Evolutionary conservation across 2,888 invertebrate genomes (phyloP), one percentile per base, ranked within the genome.

Genomic region (Thecocarcelia acutangulata): DNA sequence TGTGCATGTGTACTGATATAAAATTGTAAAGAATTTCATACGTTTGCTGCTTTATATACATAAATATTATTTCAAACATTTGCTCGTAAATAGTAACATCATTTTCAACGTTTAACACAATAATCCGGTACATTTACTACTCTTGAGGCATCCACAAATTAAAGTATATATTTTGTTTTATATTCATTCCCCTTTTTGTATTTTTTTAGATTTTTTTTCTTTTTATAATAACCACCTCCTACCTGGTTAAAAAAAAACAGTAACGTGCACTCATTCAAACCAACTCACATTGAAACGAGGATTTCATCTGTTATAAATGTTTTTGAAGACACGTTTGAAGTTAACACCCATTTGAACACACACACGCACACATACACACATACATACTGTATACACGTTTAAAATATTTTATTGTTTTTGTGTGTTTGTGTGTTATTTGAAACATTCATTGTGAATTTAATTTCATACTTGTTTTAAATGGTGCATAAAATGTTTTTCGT

Each of bases 61-160:
- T 12, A 28, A 15, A 46, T n/a, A 42, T 15, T 28, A 24, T 61
- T 61, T 52, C 21, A 4, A 50, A 21, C 15, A 24, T 21, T 33
- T 33, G 33, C 33, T 9, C 33, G 19, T 28, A n/a, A 33, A 54
- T n/a, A 48, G 48, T 48, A 40, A 64, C 48, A 74, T 24, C 24
- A 15, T 54, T 54, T 48, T 42, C n/a, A 40, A 64, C 37, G 64
- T 72, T 75, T n/a, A 59, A 40, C 48, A 70, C 75, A 76, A 80
- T 72, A 75, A 66, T 76, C 66, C 61, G 66, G 59, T 48, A 80
- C 66, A 80, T 80, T 76, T 76, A 72, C 52, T 66, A 66, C 64
- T 58, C 42, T 37, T 69, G 54, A 54, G 64, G 50, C 68, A 61
- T 72, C 15, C 61, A 24, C 56, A 73, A 73, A 76, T 68, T 68